Evolutionary conservation across 2,888 invertebrate species (phyloP), one percentile per base, ranked within the genome.

Genomic region (Epinotia brunnichana): DNA sequence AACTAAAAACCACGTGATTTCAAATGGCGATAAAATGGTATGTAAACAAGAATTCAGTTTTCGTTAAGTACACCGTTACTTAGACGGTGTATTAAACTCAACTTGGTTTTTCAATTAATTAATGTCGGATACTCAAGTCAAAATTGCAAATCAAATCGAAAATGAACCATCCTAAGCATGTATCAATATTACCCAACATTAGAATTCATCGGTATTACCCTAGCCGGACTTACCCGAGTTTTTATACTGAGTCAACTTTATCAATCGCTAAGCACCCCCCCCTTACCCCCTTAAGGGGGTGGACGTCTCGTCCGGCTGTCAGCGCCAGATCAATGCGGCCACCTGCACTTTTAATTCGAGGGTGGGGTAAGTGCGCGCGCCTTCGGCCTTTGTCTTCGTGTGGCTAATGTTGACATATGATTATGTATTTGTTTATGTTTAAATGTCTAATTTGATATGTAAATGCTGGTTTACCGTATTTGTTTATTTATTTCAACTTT

Each of bases 291-390:
- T 1, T 10, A 2, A 17, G 44, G 54, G 54, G 67, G 72, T 19
- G 72, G 61, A 17, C 56, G 63, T 63, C 57, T 51, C 61, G 72
- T 72, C 72, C 67, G 72, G 72, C 72, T 68, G 71, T 71, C 71
- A 71, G 66, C 29, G 17, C n/a, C 72, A 72, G 72, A 72, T 72
- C 72, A 72, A 72, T 72, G 72, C 71, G 57, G 44, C 53, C 61
- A 72, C 72, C 72, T 72, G 72, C 72, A 72, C 72, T 72, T 72
- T 72, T 72, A 72, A 72, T 72, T 72, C 72, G 72, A 48, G 72
- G 67, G 41, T 24, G 60, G 61, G 62, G 56, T 62, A 54, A 62
- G 62, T 68, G 72, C 72, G 72, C 72, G 67, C 71, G 67, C 67
- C 71, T 68, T 70, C 59, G 64, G 64, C 51, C 62, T 66, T 72